Conservation (phyloP, 2,888 invertebrate genomes). For the Nemotelus pantherinus region DNA sequence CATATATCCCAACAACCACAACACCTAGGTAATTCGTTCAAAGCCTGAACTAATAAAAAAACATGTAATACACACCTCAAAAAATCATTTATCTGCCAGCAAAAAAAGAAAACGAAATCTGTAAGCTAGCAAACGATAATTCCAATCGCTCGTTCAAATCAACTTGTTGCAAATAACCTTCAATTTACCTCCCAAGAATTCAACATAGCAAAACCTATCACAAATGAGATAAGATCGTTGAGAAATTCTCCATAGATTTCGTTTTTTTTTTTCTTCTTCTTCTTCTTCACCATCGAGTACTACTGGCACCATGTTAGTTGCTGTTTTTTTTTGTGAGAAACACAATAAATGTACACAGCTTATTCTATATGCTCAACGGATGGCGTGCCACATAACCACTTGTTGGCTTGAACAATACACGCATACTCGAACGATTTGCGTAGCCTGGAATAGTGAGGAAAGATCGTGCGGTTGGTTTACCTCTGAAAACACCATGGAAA, state of each 20-base stretch:
- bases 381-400: neutral
- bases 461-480: neutral
- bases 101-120: neutral
- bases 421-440: neutral
- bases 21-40: neutral
- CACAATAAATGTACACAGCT: neutral
- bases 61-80: constrained; percentile 3
- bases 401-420: neutral
- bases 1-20: neutral
- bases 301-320: neutral
- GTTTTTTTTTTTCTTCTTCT: too few relatives aligned
- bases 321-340: neutral
- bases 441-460: neutral
- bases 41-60: neutral
- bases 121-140: neutral
- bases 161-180: constrained; percentile 38
- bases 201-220: constrained; percentile 18
- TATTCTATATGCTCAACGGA: neutral
- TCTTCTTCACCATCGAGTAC: neutral
- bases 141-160: constrained; percentile 12
- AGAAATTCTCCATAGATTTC: constrained; percentile 9
- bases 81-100: neutral
- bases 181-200: constrained; percentile 34
- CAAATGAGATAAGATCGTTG: constrained; percentile 20
- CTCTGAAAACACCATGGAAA: neutral